These are phyloP conservation scores for Oryzias woworae DNA, from an alignment of 2,113 vertebrate species.

Conservation along the genomic window DNA sequence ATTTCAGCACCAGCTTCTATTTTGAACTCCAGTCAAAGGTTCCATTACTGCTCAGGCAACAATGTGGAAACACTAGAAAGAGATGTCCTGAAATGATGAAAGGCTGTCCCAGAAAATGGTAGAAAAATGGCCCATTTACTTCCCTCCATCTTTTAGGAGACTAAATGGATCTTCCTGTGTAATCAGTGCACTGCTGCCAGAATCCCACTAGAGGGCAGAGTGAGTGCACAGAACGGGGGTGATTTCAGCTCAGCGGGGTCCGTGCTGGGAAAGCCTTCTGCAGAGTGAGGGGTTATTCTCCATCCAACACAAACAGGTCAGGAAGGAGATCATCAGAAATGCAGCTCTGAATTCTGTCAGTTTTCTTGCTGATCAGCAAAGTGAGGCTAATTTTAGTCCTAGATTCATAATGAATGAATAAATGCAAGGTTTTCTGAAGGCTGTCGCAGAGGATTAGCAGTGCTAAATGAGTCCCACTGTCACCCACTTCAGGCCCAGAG, in stretches of 20 bases:
- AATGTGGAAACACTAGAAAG: constrained; percentile 67
- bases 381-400: constrained; percentile 11
- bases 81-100: constrained; percentile 76
- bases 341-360: constrained; percentile 15
- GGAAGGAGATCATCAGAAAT: constrained; percentile 51
- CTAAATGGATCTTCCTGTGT: constrained; percentile 54
- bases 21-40: constrained; percentile 64
- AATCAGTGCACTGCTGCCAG: constrained; percentile 27
- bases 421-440: constrained; percentile 14
- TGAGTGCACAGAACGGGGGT: constrained; percentile 41
- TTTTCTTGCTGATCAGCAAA: constrained; percentile 5
- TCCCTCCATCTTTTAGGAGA: constrained; percentile 61
- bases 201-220: constrained; percentile 76
- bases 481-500: constrained; percentile 21
- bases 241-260: constrained; percentile 33
- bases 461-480: constrained; percentile 23
- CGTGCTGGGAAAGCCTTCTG: constrained; percentile 57
- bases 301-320: constrained; percentile 42
- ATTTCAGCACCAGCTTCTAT: constrained; percentile 45
- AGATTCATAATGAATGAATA: neutral
- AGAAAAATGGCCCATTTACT: constrained; percentile 79
- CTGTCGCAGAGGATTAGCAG: constrained; percentile 3
- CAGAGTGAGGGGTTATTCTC: constrained; percentile 17
- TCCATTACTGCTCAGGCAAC: constrained; percentile 70
- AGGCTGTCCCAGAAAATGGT: constrained; percentile 73